A percentile compares a stretch with the other conserved stretches of the same genome.
phyloP scores from a whole-genome alignment of 2,888 invertebrate species.

The Neoitamus cyanurus region DNA sequence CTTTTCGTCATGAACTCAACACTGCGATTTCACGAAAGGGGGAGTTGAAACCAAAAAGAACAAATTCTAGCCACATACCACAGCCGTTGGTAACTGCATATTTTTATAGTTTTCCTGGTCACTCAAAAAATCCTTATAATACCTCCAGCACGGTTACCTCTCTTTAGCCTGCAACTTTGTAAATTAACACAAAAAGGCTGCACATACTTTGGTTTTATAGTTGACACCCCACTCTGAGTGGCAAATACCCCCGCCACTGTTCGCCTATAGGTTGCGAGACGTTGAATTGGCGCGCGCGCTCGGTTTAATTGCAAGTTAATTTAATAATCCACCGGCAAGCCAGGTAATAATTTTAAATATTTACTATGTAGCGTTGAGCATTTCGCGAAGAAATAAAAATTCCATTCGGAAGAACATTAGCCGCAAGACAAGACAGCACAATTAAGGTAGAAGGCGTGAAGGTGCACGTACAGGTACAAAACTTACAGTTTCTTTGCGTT shows the following conservation, averaged over 20 bases:
- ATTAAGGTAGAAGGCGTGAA: not conserved
- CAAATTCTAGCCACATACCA: slow-evolving; percentile 41
- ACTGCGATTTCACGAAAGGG: slow-evolving; percentile 7
- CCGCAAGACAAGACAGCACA: not conserved
- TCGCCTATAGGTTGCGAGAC: not conserved
- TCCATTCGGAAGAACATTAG: not conserved
- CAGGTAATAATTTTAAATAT: not conserved
- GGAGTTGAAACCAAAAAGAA: not conserved
- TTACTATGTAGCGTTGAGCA: not conserved
- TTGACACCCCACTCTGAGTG: slow-evolving; percentile 39
- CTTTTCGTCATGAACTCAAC: not conserved
- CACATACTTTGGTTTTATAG: slow-evolving; percentile 47
- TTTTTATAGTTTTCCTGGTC: slow-evolving; percentile 13
- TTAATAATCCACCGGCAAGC: not conserved
- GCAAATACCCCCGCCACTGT: slow-evolving; percentile 28
- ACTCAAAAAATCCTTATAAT: not conserved
- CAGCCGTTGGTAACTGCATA: slow-evolving; percentile 40
- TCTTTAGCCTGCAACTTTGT: not conserved
- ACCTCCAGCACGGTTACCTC: not conserved
- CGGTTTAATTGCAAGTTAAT: not conserved
- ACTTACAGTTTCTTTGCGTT: not conserved
- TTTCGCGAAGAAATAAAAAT: not conserved
- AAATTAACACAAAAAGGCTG: not conserved
- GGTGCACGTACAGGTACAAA: not conserved
- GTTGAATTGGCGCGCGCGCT: slow-evolving; percentile 12